Percentiles rank a stretch among this genome's conserved stretches.
phyloP scores from a whole-genome alignment of 2,113 vertebrate species.

The Neopipo cinnamomea region DNA sequence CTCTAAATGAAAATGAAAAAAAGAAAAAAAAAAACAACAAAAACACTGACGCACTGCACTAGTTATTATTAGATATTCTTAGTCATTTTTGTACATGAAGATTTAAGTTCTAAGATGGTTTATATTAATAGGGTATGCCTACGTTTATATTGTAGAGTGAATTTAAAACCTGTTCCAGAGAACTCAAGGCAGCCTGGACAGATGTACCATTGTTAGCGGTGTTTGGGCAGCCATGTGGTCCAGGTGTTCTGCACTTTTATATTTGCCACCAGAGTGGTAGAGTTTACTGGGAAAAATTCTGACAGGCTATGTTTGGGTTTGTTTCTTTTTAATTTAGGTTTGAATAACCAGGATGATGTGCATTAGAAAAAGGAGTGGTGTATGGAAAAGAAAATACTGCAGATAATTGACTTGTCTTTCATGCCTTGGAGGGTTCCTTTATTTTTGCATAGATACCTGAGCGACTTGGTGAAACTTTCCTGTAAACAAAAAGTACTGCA shows the following conservation, averaged over 20 bases:
- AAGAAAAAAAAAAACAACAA: not conserved
- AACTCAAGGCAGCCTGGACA: constrained; percentile 75
- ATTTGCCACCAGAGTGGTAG: constrained; percentile 80
- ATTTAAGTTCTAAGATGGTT: constrained; percentile 86
- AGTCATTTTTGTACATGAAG: constrained; percentile 87
- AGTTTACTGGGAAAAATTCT: constrained; percentile 78
- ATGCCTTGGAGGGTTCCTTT: constrained; percentile 77
- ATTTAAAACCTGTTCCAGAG: constrained; percentile 79
- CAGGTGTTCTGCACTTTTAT: constrained; percentile 83
- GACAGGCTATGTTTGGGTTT: constrained; percentile 71
- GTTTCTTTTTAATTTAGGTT: constrained; percentile 67
- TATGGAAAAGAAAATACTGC: constrained; percentile 69
- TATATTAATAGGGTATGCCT: constrained; percentile 87
- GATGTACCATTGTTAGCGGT: constrained; percentile 83
- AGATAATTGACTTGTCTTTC: constrained; percentile 72
- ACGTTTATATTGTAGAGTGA: constrained; percentile 85
- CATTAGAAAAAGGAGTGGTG: constrained; percentile 76
- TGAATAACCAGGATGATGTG: constrained; percentile 78
- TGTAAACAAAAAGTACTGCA: constrained; percentile 74
- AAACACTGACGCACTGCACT: constrained; percentile 84
- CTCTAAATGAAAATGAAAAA: constrained; percentile 72
- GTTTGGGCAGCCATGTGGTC: constrained; percentile 78
- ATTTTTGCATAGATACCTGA: constrained; percentile 71
- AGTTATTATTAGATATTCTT: constrained; percentile 86
- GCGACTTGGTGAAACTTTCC: constrained; percentile 69